Conservation (phyloP, 2,888 invertebrate genomes). For the Eupithecia subumbrata region DNA sequence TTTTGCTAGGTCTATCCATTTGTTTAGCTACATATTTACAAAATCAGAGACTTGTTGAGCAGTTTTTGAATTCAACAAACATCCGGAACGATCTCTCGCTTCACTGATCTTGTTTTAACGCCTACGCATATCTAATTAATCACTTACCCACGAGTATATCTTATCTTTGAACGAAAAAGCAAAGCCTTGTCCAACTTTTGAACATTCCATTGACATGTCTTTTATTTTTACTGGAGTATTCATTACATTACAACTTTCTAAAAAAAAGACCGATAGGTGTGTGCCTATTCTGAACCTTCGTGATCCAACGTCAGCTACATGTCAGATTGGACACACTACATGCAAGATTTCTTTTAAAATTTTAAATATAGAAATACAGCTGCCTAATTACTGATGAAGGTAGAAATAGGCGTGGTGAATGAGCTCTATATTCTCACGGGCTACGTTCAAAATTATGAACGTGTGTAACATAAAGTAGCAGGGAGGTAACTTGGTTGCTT, state of each 20-base stretch:
- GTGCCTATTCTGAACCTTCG: neutral
- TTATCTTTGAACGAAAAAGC: slow-evolving; percentile 6
- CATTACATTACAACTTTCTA: neutral
- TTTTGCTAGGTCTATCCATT: neutral
- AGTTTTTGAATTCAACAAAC: neutral
- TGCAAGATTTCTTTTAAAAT: neutral
- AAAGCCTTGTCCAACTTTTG: neutral
- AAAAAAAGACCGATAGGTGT: neutral
- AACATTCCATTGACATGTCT: slow-evolving; percentile 3
- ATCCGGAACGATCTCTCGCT: neutral
- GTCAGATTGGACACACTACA: neutral
- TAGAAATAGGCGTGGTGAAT: neutral
- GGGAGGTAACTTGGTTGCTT: too few relatives aligned
- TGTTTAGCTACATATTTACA: neutral
- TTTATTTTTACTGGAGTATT: neutral
- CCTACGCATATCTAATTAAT: neutral
- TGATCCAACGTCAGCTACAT: neutral
- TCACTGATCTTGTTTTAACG: neutral
- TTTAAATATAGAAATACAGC: neutral
- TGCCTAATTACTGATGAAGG: neutral
- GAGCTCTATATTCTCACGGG: neutral
- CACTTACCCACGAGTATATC: neutral
- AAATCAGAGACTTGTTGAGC: neutral
- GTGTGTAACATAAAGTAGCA: too few relatives aligned
- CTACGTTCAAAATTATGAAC: neutral